Evolutionary conservation across 2,113 vertebrate species (phyloP).

Genomic region (Myotis brandtii): DNA sequence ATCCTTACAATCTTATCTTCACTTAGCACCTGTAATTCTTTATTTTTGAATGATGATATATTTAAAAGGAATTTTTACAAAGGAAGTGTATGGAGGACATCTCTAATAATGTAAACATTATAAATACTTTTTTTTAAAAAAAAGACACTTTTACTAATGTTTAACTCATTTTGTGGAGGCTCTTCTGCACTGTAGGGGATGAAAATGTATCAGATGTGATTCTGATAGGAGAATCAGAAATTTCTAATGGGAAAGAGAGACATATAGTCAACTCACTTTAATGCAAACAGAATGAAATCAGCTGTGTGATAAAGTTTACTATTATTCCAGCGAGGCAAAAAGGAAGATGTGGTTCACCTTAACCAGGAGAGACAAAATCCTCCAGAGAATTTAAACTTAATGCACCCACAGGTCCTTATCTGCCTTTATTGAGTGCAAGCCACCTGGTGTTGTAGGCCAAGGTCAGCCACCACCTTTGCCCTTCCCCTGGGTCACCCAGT

Average conservation of each 20-base stretch:
- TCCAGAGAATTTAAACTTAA: neutral
- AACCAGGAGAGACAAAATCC: neutral
- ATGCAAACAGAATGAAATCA: neutral
- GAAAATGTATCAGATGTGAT: neutral
- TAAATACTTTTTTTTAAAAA: neutral
- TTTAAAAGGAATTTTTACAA: neutral
- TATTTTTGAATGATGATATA: neutral
- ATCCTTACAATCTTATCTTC: neutral
- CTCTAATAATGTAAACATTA: neutral
- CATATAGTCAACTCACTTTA: neutral
- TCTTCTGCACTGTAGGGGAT: neutral
- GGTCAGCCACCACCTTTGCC: neutral
- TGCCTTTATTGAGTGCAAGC: neutral
- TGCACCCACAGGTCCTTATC: neutral
- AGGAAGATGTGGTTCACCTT: neutral
- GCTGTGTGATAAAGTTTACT: neutral
- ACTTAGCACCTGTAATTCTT: neutral
- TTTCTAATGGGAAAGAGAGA: neutral
- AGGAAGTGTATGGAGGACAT: neutral
- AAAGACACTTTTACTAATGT: neutral
- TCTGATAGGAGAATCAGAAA: neutral
- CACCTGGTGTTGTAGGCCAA: neutral
- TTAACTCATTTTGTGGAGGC: neutral
- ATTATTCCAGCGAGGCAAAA: neutral
- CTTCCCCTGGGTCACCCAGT: neutral